Percentiles rank a stretch among this genome's conserved stretches.
Evolutionary conservation across 2,113 vertebrate species (phyloP).

Genomic region (Chascanopsetta lugubris): DNA sequence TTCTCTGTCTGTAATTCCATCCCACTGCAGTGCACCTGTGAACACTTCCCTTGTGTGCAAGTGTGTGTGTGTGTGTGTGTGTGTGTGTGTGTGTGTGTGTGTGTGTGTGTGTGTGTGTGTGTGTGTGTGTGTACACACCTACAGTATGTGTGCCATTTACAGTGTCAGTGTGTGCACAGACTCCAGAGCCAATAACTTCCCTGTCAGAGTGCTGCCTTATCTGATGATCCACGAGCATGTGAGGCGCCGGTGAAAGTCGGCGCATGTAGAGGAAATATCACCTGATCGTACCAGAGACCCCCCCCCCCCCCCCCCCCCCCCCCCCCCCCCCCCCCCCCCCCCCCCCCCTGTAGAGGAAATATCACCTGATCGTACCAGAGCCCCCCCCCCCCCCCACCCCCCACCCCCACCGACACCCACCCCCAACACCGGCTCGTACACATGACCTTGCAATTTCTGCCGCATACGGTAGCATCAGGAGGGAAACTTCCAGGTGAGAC

Average conservation of each 20-base stretch:
- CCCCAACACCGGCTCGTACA: too few relatives aligned
- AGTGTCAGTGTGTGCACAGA: conserved; percentile 4
- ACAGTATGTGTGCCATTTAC: not conserved
- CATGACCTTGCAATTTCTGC: conserved; percentile 61
- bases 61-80: not conserved
- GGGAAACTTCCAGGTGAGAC: conserved; percentile 32
- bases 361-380: conserved; percentile 49
- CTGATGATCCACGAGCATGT: conserved; percentile 59
- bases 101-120: not conserved
- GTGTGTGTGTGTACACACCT: not conserved
- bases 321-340: conserved; percentile 43
- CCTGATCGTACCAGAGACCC: conserved; percentile 49
- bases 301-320: conserved; percentile 45
- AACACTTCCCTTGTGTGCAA: too few relatives aligned
- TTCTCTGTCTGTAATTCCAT: not conserved
- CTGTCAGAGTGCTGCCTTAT: conserved; percentile 57
- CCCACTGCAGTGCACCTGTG: not conserved
- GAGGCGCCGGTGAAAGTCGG: conserved; percentile 46
- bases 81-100: not conserved
- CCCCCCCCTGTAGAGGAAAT: conserved; percentile 54
- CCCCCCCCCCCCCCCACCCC: conserved; percentile 43
- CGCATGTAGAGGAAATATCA: conserved; percentile 53
- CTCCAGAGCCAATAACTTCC: conserved; percentile 51
- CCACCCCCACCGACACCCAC: too few relatives aligned
- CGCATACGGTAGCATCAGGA: conserved; percentile 30